Evolutionary conservation across 1,140 invertebrate species (phyloP).

Genomic region (Eurosta solidaginis): DNA sequence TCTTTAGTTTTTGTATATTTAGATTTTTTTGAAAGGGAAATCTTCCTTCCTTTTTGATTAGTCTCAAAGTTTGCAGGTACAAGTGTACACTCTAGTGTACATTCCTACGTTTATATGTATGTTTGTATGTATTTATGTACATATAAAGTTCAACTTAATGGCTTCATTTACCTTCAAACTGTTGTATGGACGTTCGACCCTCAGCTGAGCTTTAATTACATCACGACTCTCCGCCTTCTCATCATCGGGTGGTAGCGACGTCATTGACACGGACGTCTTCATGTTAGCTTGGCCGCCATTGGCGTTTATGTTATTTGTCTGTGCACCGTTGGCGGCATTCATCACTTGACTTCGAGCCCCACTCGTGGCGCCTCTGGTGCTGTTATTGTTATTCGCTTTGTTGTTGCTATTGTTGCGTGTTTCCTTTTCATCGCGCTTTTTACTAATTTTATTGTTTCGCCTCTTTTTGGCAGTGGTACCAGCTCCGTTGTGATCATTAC

Average conservation of each 20-base stretch:
- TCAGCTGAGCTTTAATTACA: constrained; percentile 53
- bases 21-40: no score
- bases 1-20: no score
- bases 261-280: constrained; percentile 57
- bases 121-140: background rate
- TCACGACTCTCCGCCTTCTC: constrained; percentile 50
- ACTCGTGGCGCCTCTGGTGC: background rate
- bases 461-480: constrained; percentile 4
- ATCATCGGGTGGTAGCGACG: constrained; percentile 52
- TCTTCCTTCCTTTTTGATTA: no score
- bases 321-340: constrained; percentile 33
- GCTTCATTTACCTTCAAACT: constrained; percentile 69
- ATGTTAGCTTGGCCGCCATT: constrained; percentile 36
- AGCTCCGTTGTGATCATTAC: background rate
- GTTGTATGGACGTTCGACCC: constrained; percentile 66
- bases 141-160: background rate
- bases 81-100: background rate
- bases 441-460: constrained; percentile 27
- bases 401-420: constrained; percentile 31
- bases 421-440: background rate
- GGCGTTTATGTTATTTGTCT: background rate
- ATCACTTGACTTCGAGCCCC: background rate
- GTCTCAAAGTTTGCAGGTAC: background rate
- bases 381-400: constrained; percentile 24
- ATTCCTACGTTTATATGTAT: background rate